A percentile compares a stretch with the other conserved stretches of the same genome.
Evolutionary conservation across 2,888 invertebrate species (phyloP).

Genomic region (Ectemnius cavifrons): DNA sequence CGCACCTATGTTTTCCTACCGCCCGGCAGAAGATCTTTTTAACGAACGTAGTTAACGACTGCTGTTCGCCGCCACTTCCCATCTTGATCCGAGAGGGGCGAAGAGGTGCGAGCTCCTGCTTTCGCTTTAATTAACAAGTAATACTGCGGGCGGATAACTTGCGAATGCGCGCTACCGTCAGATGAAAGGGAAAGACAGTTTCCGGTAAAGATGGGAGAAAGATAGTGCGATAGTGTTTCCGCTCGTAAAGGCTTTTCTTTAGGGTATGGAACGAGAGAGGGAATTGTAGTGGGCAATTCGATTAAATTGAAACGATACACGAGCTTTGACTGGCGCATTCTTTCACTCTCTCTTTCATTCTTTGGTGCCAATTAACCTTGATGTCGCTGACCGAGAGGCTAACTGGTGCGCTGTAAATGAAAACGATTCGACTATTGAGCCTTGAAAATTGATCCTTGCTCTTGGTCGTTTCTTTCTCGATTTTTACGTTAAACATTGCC

Average conservation of each 20-base stretch:
- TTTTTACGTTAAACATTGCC: no score
- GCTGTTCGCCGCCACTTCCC: no score
- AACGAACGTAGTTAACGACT: no score
- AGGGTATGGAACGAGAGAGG: slow-evolving; percentile 30
- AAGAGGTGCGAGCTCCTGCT: neutral
- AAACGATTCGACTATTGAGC: slow-evolving; percentile 70
- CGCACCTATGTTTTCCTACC: neutral
- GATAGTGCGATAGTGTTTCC: slow-evolving; percentile 24
- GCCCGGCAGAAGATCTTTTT: neutral
- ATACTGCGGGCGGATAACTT: slow-evolving; percentile 46
- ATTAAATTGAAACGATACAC: slow-evolving; percentile 53
- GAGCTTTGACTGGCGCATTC: slow-evolving; percentile 43
- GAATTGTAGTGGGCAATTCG: slow-evolving; percentile 42
- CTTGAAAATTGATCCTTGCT: slow-evolving; percentile 39
- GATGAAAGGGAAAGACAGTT: slow-evolving; percentile 48
- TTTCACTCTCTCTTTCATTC: neutral
- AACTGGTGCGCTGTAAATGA: slow-evolving; percentile 42
- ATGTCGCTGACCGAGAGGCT: slow-evolving; percentile 33
- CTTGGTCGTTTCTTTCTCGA: slow-evolving; percentile 17
- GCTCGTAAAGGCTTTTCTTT: slow-evolving; percentile 52
- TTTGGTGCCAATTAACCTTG: slow-evolving; percentile 71
- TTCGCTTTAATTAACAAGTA: slow-evolving; percentile 55
- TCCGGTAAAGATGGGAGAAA: slow-evolving; percentile 17
- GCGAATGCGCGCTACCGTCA: slow-evolving; percentile 22
- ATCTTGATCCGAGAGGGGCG: neutral